Base-by-base conservation (phyloP, 2,888 invertebrate genomes). In the Rotaria magnacalcarata region DNA sequence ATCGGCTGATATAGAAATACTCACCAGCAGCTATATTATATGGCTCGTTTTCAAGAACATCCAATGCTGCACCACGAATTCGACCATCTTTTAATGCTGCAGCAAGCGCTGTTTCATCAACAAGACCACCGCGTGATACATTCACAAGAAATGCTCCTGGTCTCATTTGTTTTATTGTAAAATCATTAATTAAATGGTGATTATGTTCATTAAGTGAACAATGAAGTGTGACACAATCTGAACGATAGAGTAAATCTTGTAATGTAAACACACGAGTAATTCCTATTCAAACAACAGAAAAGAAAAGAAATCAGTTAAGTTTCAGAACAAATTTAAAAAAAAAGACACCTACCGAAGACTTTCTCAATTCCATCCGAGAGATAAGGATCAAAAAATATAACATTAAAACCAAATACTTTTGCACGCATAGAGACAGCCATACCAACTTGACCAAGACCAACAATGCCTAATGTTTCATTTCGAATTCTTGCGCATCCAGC, bases 311-410 rank as follows among this genome's bases (percentile, higher is more conserved):
- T 34, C 34, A 34, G 34, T 34, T 34, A 34, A 34, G 34, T 34
- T 34, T 34, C 34, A 34, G 34, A 34, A 34, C 34, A 34, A 34
- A 34, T 34, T 34, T 34, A 10, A 10, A 10, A 11, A 10, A 7
- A 47, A 47, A 47, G 7, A 47, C 47, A 10, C 43, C 2, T 80
- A 89, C 97, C 97, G 90, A 98, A 93, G 90, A 96, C 96, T 93
- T 97, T 97, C 93, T 98, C 97, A 92, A 97, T 96, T 91, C 98
- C 98, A 92, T 99, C 98, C 89, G 96, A 96, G 91, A 98, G 94
- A 93, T 97, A 97, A 88, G 99, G 99, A 93, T 99, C 99, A 92
- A 98, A 99, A 93, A 99, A 99, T 92, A 97, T 96, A 92, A 99
- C 97, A 92, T 96, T 97, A 93, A 99, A 98, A 90, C 99, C 99